Percentiles rank a stretch among this genome's conserved stretches.
Evolutionary conservation across 2,113 vertebrate species (phyloP).

Genomic region (Myiozetetes cayanensis): DNA sequence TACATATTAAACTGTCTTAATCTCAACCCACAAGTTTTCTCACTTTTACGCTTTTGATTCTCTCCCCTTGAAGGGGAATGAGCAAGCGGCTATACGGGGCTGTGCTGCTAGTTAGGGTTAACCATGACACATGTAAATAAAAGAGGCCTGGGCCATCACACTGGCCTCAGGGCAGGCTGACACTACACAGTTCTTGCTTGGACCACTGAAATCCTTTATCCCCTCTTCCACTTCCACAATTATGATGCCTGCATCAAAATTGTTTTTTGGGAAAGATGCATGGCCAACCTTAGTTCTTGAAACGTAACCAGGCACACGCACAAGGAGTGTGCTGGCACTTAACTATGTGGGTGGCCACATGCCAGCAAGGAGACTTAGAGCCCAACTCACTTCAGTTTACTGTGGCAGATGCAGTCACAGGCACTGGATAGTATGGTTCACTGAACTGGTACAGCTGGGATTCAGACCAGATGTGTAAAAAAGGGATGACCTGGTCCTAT

Average conservation of each 20-base stretch:
- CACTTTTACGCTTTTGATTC: not conserved
- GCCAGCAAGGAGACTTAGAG: fast-evolving
- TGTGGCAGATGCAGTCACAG: not conserved
- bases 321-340: not conserved
- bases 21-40: not conserved
- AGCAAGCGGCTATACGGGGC: fast-evolving
- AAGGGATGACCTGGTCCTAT: not conserved
- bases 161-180: not conserved
- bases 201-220: not conserved
- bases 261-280: not conserved
- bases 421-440: not conserved
- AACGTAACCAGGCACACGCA: fast-evolving
- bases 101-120: not conserved
- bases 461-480: not conserved
- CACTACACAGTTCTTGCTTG: not conserved
- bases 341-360: not conserved
- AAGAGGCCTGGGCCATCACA: not conserved
- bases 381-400: not conserved
- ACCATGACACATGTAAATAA: fast-evolving
- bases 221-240: not conserved
- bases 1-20: not conserved
- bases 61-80: not conserved
- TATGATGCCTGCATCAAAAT: not conserved
- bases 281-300: not conserved
- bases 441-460: not conserved